Evolutionary conservation across 2,113 vertebrate species (phyloP).

Genomic region (Brachypteracias leptosomus): DNA sequence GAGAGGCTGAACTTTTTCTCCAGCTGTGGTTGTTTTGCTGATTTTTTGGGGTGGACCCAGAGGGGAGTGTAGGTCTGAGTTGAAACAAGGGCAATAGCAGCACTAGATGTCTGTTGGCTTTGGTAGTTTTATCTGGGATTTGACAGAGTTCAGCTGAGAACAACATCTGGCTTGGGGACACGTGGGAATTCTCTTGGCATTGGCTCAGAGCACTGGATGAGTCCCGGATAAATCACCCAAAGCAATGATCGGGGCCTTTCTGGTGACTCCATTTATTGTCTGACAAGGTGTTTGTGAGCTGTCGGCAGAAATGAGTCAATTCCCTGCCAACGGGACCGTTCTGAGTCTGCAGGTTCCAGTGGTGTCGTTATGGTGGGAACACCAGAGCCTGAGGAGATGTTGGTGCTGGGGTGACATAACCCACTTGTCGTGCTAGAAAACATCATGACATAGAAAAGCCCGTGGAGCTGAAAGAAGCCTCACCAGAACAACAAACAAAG

Average conservation of each 20-base stretch:
- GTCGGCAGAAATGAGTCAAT: not conserved
- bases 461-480: not conserved
- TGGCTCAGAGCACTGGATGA: not conserved
- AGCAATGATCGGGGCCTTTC: not conserved
- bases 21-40: not conserved
- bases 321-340: not conserved
- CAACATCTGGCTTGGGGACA: not conserved
- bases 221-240: not conserved
- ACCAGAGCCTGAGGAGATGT: not conserved
- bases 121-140: not conserved
- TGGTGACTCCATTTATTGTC: not conserved
- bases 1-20: not conserved
- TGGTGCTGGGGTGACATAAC: not conserved
- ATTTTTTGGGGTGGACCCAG: not conserved
- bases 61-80: not conserved
- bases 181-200: not conserved
- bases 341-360: not conserved
- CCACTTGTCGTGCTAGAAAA: not conserved
- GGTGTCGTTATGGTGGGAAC: not conserved
- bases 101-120: not conserved
- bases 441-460: not conserved
- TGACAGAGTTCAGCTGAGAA: not conserved
- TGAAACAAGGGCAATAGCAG: not conserved
- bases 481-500: not conserved
- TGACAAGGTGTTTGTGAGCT: conserved; percentile 13